Evolutionary conservation across 2,888 invertebrate species (phyloP).

Genomic region (Tachystola acroxantha): DNA sequence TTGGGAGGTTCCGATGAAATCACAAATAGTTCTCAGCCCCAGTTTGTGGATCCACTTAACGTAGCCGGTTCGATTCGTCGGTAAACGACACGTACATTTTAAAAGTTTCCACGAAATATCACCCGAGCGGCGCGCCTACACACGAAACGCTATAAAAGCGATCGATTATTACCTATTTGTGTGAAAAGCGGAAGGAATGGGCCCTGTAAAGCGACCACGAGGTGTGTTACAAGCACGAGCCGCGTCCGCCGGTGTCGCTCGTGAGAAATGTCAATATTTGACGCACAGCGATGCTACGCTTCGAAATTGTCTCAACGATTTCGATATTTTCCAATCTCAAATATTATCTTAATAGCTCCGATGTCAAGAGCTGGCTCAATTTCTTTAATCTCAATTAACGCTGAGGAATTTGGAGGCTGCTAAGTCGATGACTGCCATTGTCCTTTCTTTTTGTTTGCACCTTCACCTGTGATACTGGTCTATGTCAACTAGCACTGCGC

Average conservation of each 20-base stretch:
- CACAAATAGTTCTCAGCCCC: conserved; percentile 30
- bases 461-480: too few species aligned
- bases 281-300: conserved; percentile 53
- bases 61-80: conserved; percentile 40
- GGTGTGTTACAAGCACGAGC: conserved; percentile 51
- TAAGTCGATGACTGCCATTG: too few species aligned
- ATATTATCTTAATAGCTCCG: conserved; percentile 47
- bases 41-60: conserved; percentile 63
- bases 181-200: conserved; percentile 75
- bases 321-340: conserved; percentile 71
- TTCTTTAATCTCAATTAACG: too few species aligned
- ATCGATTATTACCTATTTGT: conserved; percentile 77
- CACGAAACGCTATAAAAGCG: conserved; percentile 68
- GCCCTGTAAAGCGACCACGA: conserved; percentile 31
- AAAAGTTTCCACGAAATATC: conserved; percentile 68
- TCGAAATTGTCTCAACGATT: conserved; percentile 74
- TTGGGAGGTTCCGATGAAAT: conserved; percentile 31
- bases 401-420: too few species aligned
- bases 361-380: conserved; percentile 14
- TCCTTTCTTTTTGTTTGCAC: too few species aligned
- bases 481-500: too few species aligned
- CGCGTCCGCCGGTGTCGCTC: conserved; percentile 54
- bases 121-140: conserved; percentile 54
- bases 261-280: conserved; percentile 77
- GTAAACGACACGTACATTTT: conserved; percentile 50